phyloP scores from a whole-genome alignment of 2,797 vertebrate species.

The Bradypus variegatus region DNA sequence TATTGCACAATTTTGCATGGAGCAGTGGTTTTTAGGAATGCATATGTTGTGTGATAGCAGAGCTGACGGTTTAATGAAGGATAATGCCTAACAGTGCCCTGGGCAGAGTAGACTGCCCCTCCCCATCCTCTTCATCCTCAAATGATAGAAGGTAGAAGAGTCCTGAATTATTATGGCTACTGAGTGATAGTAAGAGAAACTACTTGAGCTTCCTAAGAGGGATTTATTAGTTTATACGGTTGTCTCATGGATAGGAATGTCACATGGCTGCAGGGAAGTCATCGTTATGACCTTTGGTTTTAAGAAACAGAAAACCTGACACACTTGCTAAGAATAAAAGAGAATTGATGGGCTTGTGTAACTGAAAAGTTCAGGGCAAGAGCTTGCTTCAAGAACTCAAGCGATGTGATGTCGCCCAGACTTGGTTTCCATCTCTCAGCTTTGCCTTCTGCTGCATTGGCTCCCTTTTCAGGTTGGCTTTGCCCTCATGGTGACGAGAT shows the following conservation, averaged over 20 bases:
- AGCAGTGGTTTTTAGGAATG: background rate
- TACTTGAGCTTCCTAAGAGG: background rate
- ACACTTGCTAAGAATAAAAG: background rate
- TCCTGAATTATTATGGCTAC: background rate
- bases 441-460: background rate
- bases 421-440: background rate
- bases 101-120: background rate
- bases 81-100: background rate
- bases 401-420: background rate
- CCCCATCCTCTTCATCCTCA: background rate
- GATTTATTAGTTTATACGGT: background rate
- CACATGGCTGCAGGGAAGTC: background rate
- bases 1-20: background rate
- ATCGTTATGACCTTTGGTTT: background rate
- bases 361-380: background rate
- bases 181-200: background rate
- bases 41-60: background rate
- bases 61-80: background rate
- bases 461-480: background rate
- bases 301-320: slow-evolving; percentile 1
- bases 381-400: background rate
- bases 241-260: background rate
- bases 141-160: background rate
- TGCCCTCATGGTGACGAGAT: background rate
- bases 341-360: background rate